These are phyloP conservation scores for Xenopus petersii DNA, from an alignment of 2,797 vertebrate species.

Conservation along the genomic window DNA sequence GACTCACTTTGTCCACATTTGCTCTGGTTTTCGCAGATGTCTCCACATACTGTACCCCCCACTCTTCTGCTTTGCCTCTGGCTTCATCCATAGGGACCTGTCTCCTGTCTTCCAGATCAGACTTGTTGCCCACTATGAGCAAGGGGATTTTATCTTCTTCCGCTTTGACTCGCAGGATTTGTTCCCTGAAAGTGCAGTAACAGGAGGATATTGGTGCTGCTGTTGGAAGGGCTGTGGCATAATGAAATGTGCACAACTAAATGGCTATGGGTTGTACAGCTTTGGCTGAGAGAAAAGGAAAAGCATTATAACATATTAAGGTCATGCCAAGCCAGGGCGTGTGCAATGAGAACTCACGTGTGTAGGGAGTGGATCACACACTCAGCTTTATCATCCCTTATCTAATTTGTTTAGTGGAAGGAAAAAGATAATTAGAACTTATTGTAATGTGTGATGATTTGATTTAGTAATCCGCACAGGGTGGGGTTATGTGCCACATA, in stretches of 20 bases:
- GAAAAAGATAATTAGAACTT: no score
- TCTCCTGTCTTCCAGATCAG: slow-evolving; percentile 88
- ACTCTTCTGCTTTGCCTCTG: slow-evolving; percentile 76
- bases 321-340: no score
- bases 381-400: no score
- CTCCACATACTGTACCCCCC: slow-evolving; percentile 93
- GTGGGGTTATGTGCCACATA: no score
- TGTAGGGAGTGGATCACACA: no score
- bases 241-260: slow-evolving; percentile 27
- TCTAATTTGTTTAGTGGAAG: no score
- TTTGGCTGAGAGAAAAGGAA: no score
- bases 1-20: slow-evolving; percentile 90
- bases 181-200: slow-evolving; percentile 71
- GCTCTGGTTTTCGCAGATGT: slow-evolving; percentile 94
- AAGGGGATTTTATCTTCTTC: slow-evolving; percentile 92
- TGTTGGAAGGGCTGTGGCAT: neutral
- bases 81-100: slow-evolving; percentile 85
- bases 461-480: no score
- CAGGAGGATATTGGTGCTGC: neutral
- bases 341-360: no score
- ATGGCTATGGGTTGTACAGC: no score
- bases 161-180: slow-evolving; percentile 92
- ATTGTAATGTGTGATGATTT: no score
- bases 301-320: no score
- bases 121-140: slow-evolving; percentile 93